Percentiles rank a stretch among this genome's conserved stretches.
Evolutionary conservation across 2,888 invertebrate genomes (phyloP).

Genomic region (Brachypalpus laphriformis): DNA sequence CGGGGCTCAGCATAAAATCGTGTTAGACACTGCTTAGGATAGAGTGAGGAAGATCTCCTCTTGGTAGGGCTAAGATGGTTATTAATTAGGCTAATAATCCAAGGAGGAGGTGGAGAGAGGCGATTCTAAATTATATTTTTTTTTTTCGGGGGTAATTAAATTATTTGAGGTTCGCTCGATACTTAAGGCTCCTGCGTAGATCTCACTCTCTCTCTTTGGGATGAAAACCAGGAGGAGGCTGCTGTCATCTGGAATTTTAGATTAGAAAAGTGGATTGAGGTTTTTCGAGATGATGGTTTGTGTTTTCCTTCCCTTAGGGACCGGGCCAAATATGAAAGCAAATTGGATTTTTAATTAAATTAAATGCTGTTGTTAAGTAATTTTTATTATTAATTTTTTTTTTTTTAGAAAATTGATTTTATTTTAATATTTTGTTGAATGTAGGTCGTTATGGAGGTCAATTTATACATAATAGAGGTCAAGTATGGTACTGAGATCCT

Average conservation of each 20-base stretch:
- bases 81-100: constrained; percentile 70
- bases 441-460: background rate
- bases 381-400: constrained; percentile 3
- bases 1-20: constrained; percentile 33
- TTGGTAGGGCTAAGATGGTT: constrained; percentile 50
- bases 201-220: background rate
- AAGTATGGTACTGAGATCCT: too few relatives aligned
- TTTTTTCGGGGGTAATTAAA: constrained; percentile 52
- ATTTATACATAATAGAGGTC: too few relatives aligned
- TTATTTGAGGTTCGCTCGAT: constrained; percentile 58
- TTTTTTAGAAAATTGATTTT: constrained; percentile 15
- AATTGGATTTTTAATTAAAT: constrained; percentile 51
- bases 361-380: constrained; percentile 17
- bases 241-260: constrained; percentile 61
- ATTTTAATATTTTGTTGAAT: background rate
- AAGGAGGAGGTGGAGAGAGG: constrained; percentile 20
- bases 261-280: constrained; percentile 33
- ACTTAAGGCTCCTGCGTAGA: constrained; percentile 29
- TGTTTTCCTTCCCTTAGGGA: background rate
- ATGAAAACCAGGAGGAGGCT: background rate
- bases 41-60: background rate
- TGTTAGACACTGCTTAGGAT: constrained; percentile 3
- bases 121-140: constrained; percentile 51
- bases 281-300: constrained; percentile 22
- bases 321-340: constrained; percentile 1